Percentiles rank a stretch among this genome's conserved stretches.
These are phyloP conservation scores for Terebella lapidaria DNA, from an alignment of 2,888 invertebrate genomes.

Conservation along the genomic window DNA sequence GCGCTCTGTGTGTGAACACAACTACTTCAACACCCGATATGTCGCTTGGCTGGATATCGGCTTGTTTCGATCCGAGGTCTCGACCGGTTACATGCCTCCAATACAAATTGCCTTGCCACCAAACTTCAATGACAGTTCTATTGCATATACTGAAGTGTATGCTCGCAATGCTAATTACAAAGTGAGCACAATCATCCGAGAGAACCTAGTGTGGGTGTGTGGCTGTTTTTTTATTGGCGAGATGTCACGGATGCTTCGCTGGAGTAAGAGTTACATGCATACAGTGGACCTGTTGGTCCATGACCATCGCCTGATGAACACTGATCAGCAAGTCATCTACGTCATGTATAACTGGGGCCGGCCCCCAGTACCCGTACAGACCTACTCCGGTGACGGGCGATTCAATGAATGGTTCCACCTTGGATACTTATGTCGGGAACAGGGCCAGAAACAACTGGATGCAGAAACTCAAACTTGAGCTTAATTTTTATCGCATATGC, in stretches of 20 bases:
- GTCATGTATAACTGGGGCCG: slow-evolving; percentile 26
- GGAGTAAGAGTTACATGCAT: slow-evolving; percentile 31
- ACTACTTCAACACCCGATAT: slow-evolving; percentile 33
- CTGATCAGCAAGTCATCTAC: slow-evolving; percentile 40
- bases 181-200: slow-evolving; percentile 26
- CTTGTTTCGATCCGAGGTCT: slow-evolving; percentile 31
- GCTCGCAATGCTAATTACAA: slow-evolving; percentile 10
- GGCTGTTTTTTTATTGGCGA: slow-evolving; percentile 37
- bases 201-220: slow-evolving; percentile 34
- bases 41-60: slow-evolving; percentile 43
- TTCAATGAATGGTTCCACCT: slow-evolving; percentile 33
- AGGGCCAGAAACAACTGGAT: background rate
- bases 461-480: no score
- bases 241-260: slow-evolving; percentile 25
- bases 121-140: slow-evolving; percentile 4
- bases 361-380: slow-evolving; percentile 13
- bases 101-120: slow-evolving; percentile 10
- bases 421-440: slow-evolving; percentile 32
- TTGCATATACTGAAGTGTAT: slow-evolving; percentile 16
- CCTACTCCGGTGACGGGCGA: slow-evolving; percentile 6
- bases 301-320: slow-evolving; percentile 30
- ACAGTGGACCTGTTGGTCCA: slow-evolving; percentile 27
- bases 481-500: no score
- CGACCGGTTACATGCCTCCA: background rate
- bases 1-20: slow-evolving; percentile 27